Conservation (phyloP, 2,113 vertebrate genomes). For the Psammodynastes pulverulentus region DNA sequence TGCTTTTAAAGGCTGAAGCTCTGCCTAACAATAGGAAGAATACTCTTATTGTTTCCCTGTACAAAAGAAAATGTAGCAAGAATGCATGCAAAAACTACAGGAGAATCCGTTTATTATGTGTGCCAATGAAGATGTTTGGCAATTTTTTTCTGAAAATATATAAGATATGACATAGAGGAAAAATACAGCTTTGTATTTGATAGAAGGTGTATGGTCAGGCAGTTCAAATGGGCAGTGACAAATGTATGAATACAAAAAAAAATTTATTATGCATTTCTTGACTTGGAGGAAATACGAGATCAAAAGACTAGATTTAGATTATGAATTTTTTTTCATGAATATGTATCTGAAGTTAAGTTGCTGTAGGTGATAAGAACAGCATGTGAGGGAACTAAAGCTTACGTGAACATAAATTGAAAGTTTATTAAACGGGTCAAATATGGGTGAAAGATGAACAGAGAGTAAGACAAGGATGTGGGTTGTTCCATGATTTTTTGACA, state of each 20-base stretch:
- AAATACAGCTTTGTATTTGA: not conserved
- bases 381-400: not conserved
- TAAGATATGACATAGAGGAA: not conserved
- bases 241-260: not conserved
- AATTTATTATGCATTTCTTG: not conserved
- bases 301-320: not conserved
- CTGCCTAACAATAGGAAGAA: not conserved
- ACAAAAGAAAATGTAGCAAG: not conserved
- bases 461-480: not conserved
- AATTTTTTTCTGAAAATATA: not conserved
- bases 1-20: not conserved
- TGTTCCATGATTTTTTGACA: not conserved
- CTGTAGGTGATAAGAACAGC: not conserved
- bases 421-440: not conserved
- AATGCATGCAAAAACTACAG: not conserved
- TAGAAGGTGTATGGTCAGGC: not conserved
- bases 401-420: not conserved
- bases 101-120: not conserved
- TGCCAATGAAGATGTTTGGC: not conserved
- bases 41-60: not conserved
- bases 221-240: not conserved
- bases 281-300: not conserved
- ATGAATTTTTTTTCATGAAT: not conserved
- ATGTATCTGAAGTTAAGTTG: not conserved
- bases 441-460: not conserved